Conservation (phyloP, 1,140 invertebrate species). For the Bombus affinis region DNA sequence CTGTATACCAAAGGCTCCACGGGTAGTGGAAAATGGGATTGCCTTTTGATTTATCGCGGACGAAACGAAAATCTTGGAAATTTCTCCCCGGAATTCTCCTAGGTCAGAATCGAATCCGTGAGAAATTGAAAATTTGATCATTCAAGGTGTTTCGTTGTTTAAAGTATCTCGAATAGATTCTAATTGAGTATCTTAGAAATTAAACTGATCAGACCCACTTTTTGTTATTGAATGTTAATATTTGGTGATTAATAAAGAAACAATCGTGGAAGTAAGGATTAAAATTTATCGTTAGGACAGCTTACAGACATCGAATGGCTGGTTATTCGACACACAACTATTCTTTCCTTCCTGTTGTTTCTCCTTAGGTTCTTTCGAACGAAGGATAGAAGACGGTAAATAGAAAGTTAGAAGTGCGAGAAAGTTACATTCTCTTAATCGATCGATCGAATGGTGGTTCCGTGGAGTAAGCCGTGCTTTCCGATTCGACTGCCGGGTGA, state of each 20-base stretch:
- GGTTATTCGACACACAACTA: no score
- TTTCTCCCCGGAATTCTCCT: not conserved
- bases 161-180: not conserved
- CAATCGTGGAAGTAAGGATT: no score
- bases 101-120: not conserved
- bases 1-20: not conserved
- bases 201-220: not conserved
- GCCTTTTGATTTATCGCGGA: slow-evolving; percentile 56
- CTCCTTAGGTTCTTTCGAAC: not conserved
- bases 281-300: no score
- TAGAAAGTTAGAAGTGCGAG: not conserved
- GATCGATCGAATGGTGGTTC: not conserved
- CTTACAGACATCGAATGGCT: no score
- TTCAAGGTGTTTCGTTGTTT: not conserved
- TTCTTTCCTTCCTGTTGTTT: not conserved
- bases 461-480: not conserved
- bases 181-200: not conserved
- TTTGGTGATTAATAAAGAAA: no score
- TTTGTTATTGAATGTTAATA: not conserved
- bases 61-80: slow-evolving; percentile 1
- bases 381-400: not conserved
- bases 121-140: slow-evolving; percentile 1
- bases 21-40: slow-evolving; percentile 58
- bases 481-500: not conserved
- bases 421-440: slow-evolving; percentile 1